Evolutionary conservation across 2,797 vertebrate species (phyloP).

Genomic region (Thunnus albacares): DNA sequence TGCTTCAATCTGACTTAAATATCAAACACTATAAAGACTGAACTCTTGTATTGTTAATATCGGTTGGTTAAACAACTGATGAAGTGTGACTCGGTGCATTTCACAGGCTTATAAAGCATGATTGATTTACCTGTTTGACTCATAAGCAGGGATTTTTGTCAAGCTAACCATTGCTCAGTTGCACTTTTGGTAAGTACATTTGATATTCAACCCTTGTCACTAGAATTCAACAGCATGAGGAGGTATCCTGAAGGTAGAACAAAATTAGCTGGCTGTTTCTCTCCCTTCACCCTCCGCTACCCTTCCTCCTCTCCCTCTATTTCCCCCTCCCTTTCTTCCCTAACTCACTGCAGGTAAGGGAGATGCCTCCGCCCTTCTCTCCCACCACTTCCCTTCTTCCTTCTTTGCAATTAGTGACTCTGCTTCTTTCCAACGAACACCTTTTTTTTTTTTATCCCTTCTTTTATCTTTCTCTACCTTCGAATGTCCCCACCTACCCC

Average conservation of each 20-base stretch:
- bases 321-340: background rate
- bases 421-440: slow-evolving; percentile 12
- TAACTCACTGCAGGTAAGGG: slow-evolving; percentile 50
- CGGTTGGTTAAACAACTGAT: slow-evolving; percentile 27
- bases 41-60: background rate
- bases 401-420: slow-evolving; percentile 22
- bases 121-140: slow-evolving; percentile 22
- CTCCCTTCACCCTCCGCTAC: slow-evolving; percentile 33
- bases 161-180: slow-evolving; percentile 33
- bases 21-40: too few relatives aligned
- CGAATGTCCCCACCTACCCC: slow-evolving; percentile 1
- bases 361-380: slow-evolving; percentile 28
- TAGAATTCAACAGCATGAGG: slow-evolving; percentile 51
- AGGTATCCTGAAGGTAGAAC: slow-evolving; percentile 66
- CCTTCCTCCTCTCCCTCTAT: background rate
- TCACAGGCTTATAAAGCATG: slow-evolving; percentile 14
- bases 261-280: slow-evolving; percentile 56
- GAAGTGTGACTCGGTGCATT: slow-evolving; percentile 15
- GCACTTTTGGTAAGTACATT: slow-evolving; percentile 31
- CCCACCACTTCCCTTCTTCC: slow-evolving; percentile 18
- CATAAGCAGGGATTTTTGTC: slow-evolving; percentile 23
- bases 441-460: slow-evolving; percentile 31
- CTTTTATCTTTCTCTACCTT: slow-evolving; percentile 22
- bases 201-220: slow-evolving; percentile 54
- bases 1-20: background rate